phyloP scores from a whole-genome alignment of 1,140 invertebrate genomes.

The Drosophila hydei region DNA sequence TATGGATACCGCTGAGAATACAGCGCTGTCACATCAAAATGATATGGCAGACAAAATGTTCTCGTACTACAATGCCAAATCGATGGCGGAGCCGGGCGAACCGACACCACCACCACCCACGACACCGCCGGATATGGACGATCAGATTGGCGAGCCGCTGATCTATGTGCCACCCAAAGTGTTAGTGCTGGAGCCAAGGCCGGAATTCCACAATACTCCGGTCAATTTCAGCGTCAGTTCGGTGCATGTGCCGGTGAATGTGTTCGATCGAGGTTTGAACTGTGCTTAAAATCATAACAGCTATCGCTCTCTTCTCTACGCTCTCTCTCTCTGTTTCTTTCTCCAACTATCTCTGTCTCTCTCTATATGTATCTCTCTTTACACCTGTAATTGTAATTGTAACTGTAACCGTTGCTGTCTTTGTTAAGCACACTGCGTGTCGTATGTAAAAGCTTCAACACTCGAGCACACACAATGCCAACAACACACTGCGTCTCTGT shows the following conservation, averaged over 20 bases:
- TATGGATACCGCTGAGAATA: slow-evolving; percentile 91
- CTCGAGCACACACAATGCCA: slow-evolving; percentile 28
- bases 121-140: slow-evolving; percentile 84
- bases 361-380: slow-evolving; percentile 32
- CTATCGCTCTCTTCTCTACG: slow-evolving; percentile 8
- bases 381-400: slow-evolving; percentile 41
- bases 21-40: slow-evolving; percentile 87
- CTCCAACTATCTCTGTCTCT: slow-evolving; percentile 26
- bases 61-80: slow-evolving; percentile 90
- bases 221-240: slow-evolving; percentile 94
- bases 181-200: slow-evolving; percentile 87
- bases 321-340: slow-evolving; percentile 45
- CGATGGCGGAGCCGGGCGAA: slow-evolving; percentile 86
- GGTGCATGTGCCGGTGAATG: slow-evolving; percentile 98
- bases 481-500: slow-evolving; percentile 51
- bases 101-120: slow-evolving; percentile 78
- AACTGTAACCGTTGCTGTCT: slow-evolving; percentile 37
- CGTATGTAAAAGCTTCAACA: slow-evolving; percentile 48
- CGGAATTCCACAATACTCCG: slow-evolving; percentile 91
- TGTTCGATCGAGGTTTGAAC: slow-evolving; percentile 92
- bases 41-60: slow-evolving; percentile 87
- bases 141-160: slow-evolving; percentile 85
- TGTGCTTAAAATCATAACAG: slow-evolving; percentile 27
- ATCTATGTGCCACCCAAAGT: slow-evolving; percentile 85
- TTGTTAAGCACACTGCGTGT: slow-evolving; percentile 42